Evolutionary conservation across 1,140 invertebrate genomes (phyloP), one percentile per base, ranked within the genome.

Genomic region (Cepaea nemoralis): DNA sequence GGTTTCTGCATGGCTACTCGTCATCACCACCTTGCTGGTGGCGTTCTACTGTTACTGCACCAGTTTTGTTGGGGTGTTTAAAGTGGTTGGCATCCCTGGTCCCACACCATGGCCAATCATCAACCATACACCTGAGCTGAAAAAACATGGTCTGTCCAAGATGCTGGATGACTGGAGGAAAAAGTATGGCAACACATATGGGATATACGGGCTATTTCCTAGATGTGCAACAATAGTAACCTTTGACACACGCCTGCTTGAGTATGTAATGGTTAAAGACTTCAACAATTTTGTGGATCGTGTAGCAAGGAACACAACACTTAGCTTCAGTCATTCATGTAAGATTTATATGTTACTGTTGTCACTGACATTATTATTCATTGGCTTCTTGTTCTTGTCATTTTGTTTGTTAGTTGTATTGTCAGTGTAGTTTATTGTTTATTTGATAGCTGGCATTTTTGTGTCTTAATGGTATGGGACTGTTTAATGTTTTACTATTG

Each of bases 81-180:
- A 74, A 45, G 71, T 45, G 24, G 39, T 45, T 33, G 71, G 71
- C 39, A 74, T 74, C 3, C 71, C 71, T 19, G 71, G 71, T 27
- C 71, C 71, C 71, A 48, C 39, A 22, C 71, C 71, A 33, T 74
- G 71, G 71, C 71, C 71, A 74, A 48, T 74, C 40, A 48, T 74
- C 24, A 74, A 74, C 42, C 71, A 74, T 24, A 74, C 35, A 33
- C 40, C 42, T 16, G 71, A 74, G 42, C 39, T 74, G n/a, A 74
- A 35, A 45, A 74, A 74, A 27, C 71, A 74, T 50, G 71, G 71
- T 31, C 42, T 74, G 33, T 74, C 71, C 27, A 74, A 74, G n/a
- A 74, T 74, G 71, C 71, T 74, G 5, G 71, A 74, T 48, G 71
- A 74, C 1, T 74, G 71, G 71, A 42, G 71, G 42, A 33, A 12